These are phyloP conservation scores for Prionace glauca DNA, from an alignment of 2,797 vertebrate genomes.

Conservation along the genomic window DNA sequence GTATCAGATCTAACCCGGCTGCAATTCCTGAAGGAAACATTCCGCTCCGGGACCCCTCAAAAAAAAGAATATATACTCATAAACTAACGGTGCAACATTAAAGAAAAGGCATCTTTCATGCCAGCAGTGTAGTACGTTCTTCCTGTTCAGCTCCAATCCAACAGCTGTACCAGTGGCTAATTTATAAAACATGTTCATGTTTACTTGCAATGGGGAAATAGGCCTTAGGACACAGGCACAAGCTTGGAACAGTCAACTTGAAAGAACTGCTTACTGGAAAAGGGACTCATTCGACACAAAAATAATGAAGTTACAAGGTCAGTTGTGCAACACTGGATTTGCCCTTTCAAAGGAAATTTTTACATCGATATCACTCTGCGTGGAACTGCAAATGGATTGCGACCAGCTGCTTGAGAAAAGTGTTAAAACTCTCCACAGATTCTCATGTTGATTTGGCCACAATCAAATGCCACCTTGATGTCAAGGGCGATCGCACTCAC, in stretches of 20 bases:
- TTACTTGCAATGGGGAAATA: neutral
- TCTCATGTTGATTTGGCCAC: no score
- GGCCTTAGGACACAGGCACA: no score
- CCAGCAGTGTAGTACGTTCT: neutral
- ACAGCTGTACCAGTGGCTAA: no score
- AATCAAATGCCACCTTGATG: no score
- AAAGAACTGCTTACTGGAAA: neutral
- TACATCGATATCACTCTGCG: neutral
- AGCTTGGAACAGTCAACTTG: neutral
- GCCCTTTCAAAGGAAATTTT: neutral
- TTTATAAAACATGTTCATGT: neutral
- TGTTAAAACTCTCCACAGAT: neutral
- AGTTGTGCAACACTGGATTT: neutral
- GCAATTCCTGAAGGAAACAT: neutral
- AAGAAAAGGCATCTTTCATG: neutral
- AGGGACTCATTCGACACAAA: neutral
- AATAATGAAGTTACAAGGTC: neutral
- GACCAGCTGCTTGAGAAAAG: neutral
- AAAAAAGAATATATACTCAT: neutral
- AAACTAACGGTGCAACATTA: neutral
- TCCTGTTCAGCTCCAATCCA: neutral
- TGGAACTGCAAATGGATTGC: no score
- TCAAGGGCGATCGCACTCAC: no score
- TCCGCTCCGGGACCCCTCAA: neutral
- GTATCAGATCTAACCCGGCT: neutral